phyloP scores from a whole-genome alignment of 2,888 invertebrate genomes.

The Altica lythri region DNA sequence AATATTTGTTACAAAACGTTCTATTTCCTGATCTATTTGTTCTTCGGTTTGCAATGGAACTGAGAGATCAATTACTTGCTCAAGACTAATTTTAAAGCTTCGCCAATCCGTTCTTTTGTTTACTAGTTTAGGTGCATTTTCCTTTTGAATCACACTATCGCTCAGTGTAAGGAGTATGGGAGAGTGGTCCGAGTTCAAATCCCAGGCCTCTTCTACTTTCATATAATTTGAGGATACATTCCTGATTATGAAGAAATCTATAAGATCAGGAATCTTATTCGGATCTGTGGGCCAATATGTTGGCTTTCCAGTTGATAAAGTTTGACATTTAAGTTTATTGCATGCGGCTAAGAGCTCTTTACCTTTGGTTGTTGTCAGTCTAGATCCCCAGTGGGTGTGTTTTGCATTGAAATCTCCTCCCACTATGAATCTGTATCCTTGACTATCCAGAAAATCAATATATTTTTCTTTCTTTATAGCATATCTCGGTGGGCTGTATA shows the following conservation, averaged over 20 bases:
- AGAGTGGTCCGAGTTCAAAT: no score
- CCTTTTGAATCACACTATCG: background rate
- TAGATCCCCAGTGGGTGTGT: background rate
- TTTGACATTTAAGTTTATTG: no score
- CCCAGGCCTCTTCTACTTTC: no score
- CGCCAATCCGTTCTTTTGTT: background rate
- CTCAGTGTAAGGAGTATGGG: no score
- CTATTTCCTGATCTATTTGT: background rate
- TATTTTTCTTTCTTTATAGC: background rate
- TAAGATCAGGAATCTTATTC: no score
- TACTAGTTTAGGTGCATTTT: background rate
- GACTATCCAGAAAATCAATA: background rate
- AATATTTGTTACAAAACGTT: background rate
- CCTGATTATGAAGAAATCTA: no score
- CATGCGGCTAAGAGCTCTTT: no score
- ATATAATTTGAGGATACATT: no score
- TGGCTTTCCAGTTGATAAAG: no score
- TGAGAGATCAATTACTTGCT: background rate
- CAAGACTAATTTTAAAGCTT: background rate
- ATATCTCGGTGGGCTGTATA: background rate
- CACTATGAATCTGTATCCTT: background rate
- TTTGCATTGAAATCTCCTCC: background rate
- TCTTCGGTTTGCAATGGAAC: background rate
- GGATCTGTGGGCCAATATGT: no score
- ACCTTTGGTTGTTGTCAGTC: no score